Evolutionary conservation across 2,113 vertebrate genomes (phyloP).

Genomic region (Cololabis saira): DNA sequence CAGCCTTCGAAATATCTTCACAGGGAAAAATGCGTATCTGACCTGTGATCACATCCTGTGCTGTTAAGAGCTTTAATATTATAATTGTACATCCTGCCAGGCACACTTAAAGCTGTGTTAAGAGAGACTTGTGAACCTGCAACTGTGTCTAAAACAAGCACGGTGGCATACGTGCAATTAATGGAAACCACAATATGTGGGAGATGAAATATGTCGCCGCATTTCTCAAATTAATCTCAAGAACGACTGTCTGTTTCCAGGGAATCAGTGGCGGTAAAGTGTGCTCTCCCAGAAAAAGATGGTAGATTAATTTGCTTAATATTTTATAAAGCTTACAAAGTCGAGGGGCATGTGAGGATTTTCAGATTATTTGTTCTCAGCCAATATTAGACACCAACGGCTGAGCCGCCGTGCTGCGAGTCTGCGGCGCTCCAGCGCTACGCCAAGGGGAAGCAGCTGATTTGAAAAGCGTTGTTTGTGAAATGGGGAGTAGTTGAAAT

Average conservation of each 20-base stretch:
- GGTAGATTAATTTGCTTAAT: conserved; percentile 75
- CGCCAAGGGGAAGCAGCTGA: conserved; percentile 49
- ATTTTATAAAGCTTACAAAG: conserved; percentile 76
- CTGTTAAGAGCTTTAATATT: conserved; percentile 47
- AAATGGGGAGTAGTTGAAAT: conserved; percentile 49
- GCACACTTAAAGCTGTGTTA: conserved; percentile 30
- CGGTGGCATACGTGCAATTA: conserved; percentile 49
- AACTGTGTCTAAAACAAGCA: conserved; percentile 40
- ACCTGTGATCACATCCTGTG: conserved; percentile 47
- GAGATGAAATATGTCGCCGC: conserved; percentile 45
- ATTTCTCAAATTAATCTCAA: conserved; percentile 54
- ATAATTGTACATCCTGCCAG: conserved; percentile 38
- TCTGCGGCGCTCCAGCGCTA: conserved; percentile 42
- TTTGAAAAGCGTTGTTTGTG: conserved; percentile 58
- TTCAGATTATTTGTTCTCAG: conserved; percentile 75
- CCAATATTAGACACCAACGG: conserved; percentile 54
- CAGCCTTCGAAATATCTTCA: conserved; percentile 62
- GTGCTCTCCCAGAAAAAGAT: conserved; percentile 43
- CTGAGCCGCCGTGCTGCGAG: conserved; percentile 48
- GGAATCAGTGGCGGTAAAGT: conserved; percentile 52
- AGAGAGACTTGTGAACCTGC: conserved; percentile 31
- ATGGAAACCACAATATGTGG: conserved; percentile 46
- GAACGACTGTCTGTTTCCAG: conserved; percentile 53
- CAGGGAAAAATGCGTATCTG: conserved; percentile 33
- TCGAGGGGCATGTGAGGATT: conserved; percentile 68